phyloP scores from a whole-genome alignment of 2,888 invertebrate species.

The Mythimna lalbum region DNA sequence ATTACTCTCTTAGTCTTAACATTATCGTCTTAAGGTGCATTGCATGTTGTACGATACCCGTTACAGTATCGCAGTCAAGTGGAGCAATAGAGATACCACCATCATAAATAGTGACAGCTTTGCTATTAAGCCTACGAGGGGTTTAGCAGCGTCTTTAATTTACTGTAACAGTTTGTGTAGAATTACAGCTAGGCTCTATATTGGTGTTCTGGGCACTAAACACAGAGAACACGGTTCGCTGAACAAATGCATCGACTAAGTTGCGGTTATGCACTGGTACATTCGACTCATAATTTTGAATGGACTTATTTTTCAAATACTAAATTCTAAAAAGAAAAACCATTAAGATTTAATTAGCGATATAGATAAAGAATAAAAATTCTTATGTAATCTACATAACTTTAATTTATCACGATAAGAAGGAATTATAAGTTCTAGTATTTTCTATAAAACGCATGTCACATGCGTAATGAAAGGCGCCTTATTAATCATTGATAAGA shows the following conservation, averaged over 20 bases:
- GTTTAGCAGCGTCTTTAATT: slow-evolving; percentile 35
- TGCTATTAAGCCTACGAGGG: slow-evolving; percentile 38
- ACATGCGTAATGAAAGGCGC: slow-evolving; percentile 3
- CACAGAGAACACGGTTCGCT: slow-evolving; percentile 16
- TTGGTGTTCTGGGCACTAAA: slow-evolving; percentile 26
- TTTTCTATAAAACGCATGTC: slow-evolving; percentile 5
- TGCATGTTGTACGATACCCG: slow-evolving; percentile 40
- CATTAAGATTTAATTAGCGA: neutral
- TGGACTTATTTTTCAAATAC: slow-evolving; percentile 7
- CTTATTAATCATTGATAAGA: slow-evolving; percentile 28
- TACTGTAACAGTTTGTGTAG: slow-evolving; percentile 34
- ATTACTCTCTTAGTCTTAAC: slow-evolving; percentile 17
- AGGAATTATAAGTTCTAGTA: slow-evolving; percentile 7
- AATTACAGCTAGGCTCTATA: slow-evolving; percentile 22
- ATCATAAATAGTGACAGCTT: slow-evolving; percentile 47
- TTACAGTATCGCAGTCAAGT: slow-evolving; percentile 18
- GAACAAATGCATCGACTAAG: slow-evolving; percentile 19
- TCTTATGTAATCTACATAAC: neutral
- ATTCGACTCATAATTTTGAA: slow-evolving; percentile 1
- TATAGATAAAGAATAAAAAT: slow-evolving; percentile 3
- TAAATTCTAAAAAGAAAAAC: neutral
- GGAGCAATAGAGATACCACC: slow-evolving; percentile 21
- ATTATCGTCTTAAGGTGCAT: slow-evolving; percentile 21
- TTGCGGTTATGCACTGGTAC: slow-evolving; percentile 23
- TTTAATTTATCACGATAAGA: slow-evolving; percentile 3